phyloP scores from a whole-genome alignment of 2,797 vertebrate genomes.

The Bufotes viridis region DNA sequence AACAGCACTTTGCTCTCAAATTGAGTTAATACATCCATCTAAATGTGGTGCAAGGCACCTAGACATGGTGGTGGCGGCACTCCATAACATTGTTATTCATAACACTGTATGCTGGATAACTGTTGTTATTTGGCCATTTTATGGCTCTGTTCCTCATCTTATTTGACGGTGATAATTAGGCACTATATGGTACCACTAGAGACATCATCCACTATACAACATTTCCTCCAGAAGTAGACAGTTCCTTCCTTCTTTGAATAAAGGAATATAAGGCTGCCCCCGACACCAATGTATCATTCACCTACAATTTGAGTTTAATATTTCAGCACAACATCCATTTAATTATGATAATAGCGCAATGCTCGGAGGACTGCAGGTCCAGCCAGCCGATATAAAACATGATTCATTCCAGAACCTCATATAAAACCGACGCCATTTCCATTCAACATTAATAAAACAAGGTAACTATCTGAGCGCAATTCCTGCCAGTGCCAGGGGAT shows the following conservation, averaged over 20 bases:
- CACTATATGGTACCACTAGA: not conserved
- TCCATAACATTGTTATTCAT: too few species aligned
- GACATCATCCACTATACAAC: too few species aligned
- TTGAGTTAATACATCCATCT: too few species aligned
- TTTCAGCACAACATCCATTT: constrained; percentile 29
- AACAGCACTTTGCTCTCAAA: too few species aligned
- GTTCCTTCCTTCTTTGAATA: not conserved
- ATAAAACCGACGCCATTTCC: constrained; percentile 19
- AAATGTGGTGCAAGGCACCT: too few species aligned
- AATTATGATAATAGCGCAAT: constrained; percentile 3
- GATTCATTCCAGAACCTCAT: constrained; percentile 3
- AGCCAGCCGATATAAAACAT: not conserved
- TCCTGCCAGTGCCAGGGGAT: constrained; percentile 1
- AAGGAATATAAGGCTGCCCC: not conserved
- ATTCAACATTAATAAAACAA: constrained; percentile 27
- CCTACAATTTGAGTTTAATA: constrained; percentile 13
- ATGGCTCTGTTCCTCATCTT: too few species aligned
- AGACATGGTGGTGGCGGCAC: too few species aligned
- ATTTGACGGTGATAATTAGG: not conserved
- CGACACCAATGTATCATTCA: not conserved
- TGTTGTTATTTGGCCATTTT: too few species aligned
- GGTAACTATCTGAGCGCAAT: constrained; percentile 32
- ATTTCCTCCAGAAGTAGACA: not conserved
- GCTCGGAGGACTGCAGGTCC: not conserved
- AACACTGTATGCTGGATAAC: too few species aligned